Evolutionary conservation across 1,140 invertebrate species (phyloP), one percentile per base, ranked within the genome.

Genomic region (Diuraphis noxia): DNA sequence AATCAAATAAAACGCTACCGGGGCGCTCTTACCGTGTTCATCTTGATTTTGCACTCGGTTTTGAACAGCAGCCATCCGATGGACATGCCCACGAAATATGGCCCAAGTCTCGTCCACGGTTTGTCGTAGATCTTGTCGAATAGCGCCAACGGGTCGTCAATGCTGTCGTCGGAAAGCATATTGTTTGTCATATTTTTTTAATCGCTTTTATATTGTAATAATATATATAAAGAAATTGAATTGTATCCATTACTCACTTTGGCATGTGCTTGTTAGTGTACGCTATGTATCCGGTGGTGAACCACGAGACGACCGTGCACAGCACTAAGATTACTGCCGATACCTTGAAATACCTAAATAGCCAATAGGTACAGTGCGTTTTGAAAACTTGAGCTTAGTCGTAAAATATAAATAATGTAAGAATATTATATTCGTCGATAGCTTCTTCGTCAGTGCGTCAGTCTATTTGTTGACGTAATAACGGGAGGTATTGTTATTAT

Each of bases 91-190:
- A 97, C 96, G 2, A 97, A 94, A 93, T 97, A 97, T 0, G 97
- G 97, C 0, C 97, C 97, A 21, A 97, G 93, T 81, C 97, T 94
- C 0, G 97, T 97, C 96, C 97, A 97, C 21, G 97, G 97, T 94
- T 97, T 97, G 94, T 97, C 97, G 93, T 97, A 97, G 93, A 97
- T 97, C 94, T 97, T 97, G 93, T 97, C 97, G 93, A 97, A 97
- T 21, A 97, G 94, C 0, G 97, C 97, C 92, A 97, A 94, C 0
- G 97, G 97, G 93, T 97, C 97, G 92, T 97, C 96, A 3, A 95
- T 95, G 93, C 96, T 96, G 91, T 19, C 92, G 91, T 19, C 92
- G 92, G 19, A 23, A 77, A 77, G 23, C 5, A 25, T 34, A 30
- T 17, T 21, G 30, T 19, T 19, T 92, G 40, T 46, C 34, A 34